Evolutionary conservation across 2,797 vertebrate genomes (phyloP), one percentile per base, ranked within the genome.

Genomic region (Tenualosa thibaudeaui): DNA sequence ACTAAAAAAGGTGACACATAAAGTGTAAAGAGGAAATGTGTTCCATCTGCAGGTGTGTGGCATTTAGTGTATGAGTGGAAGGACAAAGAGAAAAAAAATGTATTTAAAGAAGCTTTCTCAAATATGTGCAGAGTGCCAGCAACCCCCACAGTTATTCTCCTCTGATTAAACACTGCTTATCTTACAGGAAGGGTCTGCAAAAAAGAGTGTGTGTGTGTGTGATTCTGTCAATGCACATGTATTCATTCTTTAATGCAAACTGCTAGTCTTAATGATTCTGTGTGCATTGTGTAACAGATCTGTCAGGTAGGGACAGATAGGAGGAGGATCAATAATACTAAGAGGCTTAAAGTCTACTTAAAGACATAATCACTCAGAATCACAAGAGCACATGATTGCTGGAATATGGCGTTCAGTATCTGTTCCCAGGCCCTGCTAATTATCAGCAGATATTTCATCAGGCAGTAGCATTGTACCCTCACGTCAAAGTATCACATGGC

Each of bases 291-390:
- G 71, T 78, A 78, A 78, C 37, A 78, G 71, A 78, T 78, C 71
- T 40, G 46, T 78, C 71, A 78, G 71, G 71, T 78, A 46, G 71
- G 19, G 71, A 8, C 6, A 78, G 71, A 46, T 78, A 78, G 71
- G 37, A 46, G 37, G 1, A 78, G 71, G 71, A 78, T 78, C 71
- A 78, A 78, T 78, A 78, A 78, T 43, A 8, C 71, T 78, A 78
- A 78, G 71, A 78, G 71, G 71, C 71, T 78, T 78, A 78, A 78
- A 78, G 71, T 78, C 71, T 78, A 78, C 71, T 78, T 78, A 78
- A 78, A 78, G 40, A 46, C 71, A 78, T 78, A 78, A 78, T 78
- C 71, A 78, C 71, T 78, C 71, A 43, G 37, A 78, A 78, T 78
- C 71, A 78, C 71, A 78, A 78, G 40, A 46, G 71, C 71, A 78